Evolutionary conservation across 2,113 vertebrate species (phyloP).

Genomic region (Fukomys damarensis): DNA sequence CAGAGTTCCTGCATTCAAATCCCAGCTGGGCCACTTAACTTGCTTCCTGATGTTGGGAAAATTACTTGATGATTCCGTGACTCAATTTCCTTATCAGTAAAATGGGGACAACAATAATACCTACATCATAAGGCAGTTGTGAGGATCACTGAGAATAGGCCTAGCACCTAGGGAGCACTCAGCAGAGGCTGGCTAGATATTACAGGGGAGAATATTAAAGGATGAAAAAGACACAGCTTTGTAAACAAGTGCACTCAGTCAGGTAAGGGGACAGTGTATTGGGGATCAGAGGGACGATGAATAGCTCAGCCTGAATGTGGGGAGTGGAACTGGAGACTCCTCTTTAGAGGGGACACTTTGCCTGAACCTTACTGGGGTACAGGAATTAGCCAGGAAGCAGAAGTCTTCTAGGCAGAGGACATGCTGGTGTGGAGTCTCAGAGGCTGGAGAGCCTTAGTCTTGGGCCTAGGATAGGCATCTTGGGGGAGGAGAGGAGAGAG

Average conservation of each 20-base stretch:
- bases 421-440: not conserved
- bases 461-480: not conserved
- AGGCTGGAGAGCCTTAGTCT: not conserved
- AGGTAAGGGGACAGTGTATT: not conserved
- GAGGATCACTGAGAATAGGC: not conserved
- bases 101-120: not conserved
- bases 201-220: not conserved
- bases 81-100: not conserved
- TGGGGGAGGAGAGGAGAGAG: not conserved
- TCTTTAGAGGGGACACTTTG: not conserved
- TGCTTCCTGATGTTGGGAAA: not conserved
- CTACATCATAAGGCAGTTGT: not conserved
- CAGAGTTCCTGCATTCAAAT: not conserved
- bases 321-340: not conserved
- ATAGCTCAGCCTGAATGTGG: not conserved
- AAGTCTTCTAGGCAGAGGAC: not conserved
- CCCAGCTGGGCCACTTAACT: not conserved
- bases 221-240: not conserved
- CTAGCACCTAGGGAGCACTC: not conserved
- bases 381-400: not conserved
- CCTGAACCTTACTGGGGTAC: not conserved
- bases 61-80: not conserved
- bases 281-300: not conserved
- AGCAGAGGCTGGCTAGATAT: not conserved
- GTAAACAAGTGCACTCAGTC: not conserved